Percentiles rank a stretch among this genome's conserved stretches.
phyloP scores from a whole-genome alignment of 2,888 invertebrate species.

The Zygogramma bicolorata region DNA sequence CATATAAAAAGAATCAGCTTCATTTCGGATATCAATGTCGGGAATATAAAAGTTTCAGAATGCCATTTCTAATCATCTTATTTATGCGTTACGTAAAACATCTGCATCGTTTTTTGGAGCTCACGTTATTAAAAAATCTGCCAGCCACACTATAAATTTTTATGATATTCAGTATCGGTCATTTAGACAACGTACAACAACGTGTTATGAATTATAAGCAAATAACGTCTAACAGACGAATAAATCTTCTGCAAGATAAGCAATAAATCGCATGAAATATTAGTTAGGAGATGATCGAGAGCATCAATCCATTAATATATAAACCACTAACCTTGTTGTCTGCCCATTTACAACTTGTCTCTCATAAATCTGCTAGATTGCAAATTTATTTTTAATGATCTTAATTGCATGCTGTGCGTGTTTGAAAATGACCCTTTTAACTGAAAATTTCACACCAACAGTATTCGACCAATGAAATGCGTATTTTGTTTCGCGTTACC shows the following conservation, averaged over 20 bases:
- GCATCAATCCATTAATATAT: constrained; percentile 32
- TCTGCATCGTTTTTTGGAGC: no score
- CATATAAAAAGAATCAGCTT: no score
- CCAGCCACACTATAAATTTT: not conserved
- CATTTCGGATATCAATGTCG: no score
- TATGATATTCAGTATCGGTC: not conserved
- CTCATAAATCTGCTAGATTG: constrained; percentile 37
- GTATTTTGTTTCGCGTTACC: no score
- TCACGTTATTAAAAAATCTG: not conserved
- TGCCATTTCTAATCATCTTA: no score
- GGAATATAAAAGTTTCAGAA: no score
- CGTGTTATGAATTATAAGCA: not conserved
- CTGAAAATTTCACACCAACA: constrained; percentile 34
- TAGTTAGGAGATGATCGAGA: constrained; percentile 20
- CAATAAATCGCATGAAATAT: constrained; percentile 26
- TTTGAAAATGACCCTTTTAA: constrained; percentile 30
- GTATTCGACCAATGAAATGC: no score
- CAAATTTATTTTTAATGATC: constrained; percentile 45
- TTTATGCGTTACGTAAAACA: no score
- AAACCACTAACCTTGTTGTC: constrained; percentile 28
- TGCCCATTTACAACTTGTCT: constrained; percentile 33
- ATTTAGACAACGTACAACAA: not conserved
- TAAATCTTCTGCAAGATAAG: not conserved
- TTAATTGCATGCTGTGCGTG: constrained; percentile 43
- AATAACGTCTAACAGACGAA: not conserved